Conservation (phyloP, 2,113 vertebrate genomes). For the Ochotona curzoniae region DNA sequence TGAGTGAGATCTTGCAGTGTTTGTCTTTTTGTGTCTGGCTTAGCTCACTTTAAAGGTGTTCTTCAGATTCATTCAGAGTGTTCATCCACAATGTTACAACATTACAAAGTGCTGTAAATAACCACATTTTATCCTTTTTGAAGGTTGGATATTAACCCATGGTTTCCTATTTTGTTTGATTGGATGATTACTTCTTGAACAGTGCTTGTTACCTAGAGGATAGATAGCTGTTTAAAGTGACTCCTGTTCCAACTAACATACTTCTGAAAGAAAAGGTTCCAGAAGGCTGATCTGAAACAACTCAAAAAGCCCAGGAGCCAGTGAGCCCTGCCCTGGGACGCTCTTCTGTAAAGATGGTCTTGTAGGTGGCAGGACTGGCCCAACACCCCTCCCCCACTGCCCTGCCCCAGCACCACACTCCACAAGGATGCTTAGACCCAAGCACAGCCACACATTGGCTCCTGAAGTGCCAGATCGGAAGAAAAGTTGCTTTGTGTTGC, state of each 20-base stretch:
- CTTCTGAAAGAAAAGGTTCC: not conserved
- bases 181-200: not conserved
- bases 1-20: not conserved
- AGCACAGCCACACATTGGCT: not conserved
- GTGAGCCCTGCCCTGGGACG: not conserved
- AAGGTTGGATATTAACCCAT: not conserved
- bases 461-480: not conserved
- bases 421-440: not conserved
- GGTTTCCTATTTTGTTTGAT: not conserved
- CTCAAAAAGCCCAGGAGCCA: not conserved
- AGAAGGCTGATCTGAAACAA: not conserved
- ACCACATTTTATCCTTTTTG: not conserved
- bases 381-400: too few relatives aligned
- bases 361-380: not conserved
- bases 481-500: not conserved
- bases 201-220: not conserved
- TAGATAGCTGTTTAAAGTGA: constrained; percentile 16
- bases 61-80: not conserved
- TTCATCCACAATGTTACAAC: too few relatives aligned
- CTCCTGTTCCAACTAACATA: not conserved
- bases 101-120: not conserved
- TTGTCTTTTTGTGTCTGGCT: not conserved
- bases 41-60: not conserved
- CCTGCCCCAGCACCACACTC: not conserved
- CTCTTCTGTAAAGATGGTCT: too few relatives aligned